These are phyloP conservation scores for Cydia amplana DNA, from an alignment of 1,140 invertebrate genomes.

Conservation along the genomic window DNA sequence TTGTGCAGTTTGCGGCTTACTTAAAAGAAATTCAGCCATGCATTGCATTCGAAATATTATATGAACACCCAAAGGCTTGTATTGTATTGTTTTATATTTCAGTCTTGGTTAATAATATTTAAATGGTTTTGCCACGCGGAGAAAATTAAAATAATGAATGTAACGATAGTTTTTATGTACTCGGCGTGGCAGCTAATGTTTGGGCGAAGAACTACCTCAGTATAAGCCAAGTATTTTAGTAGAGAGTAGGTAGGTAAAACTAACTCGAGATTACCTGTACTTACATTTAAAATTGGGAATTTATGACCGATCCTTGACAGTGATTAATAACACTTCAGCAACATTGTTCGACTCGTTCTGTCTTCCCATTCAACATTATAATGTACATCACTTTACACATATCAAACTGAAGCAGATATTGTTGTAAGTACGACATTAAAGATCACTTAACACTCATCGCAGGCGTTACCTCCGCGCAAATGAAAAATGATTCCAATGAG, in stretches of 20 bases:
- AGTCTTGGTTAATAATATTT: too few species aligned
- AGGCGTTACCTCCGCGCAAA: constrained; percentile 35
- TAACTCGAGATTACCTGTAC: too few species aligned
- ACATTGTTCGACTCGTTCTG: not conserved
- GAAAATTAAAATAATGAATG: too few species aligned
- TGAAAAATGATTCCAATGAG: constrained; percentile 53
- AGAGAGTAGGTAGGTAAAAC: too few species aligned
- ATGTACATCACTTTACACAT: not conserved
- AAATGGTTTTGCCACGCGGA: too few species aligned
- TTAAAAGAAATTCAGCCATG: not conserved
- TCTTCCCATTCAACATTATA: not conserved
- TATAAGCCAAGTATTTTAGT: too few species aligned
- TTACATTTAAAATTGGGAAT: too few species aligned
- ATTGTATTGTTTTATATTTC: too few species aligned
- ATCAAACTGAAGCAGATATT: constrained; percentile 6
- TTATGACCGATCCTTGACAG: too few species aligned
- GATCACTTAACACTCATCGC: constrained; percentile 29
- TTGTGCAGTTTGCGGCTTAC: not conserved
- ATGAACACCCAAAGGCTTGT: not conserved
- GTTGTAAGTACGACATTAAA: constrained; percentile 32
- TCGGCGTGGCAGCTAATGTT: too few species aligned
- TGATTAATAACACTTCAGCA: not conserved
- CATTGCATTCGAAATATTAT: not conserved
- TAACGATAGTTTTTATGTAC: too few species aligned
- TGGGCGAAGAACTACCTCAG: too few species aligned